Percentiles rank a stretch among this genome's conserved stretches.
These are phyloP conservation scores for Saccopteryx bilineata DNA, from an alignment of 2,113 vertebrate species.

Conservation along the genomic window DNA sequence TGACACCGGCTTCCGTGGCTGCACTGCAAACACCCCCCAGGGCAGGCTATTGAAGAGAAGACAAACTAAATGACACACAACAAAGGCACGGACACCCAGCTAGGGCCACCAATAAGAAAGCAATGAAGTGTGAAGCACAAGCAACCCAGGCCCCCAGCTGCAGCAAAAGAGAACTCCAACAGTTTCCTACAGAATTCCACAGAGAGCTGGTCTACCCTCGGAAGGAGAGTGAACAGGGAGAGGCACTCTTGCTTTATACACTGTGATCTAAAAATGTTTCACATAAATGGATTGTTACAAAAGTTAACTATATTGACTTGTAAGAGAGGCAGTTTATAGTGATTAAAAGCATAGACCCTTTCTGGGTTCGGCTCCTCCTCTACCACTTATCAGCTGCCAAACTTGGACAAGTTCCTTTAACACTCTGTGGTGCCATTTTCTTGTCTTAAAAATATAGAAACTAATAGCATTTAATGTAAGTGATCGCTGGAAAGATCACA, in stretches of 20 bases:
- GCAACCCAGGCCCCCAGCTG: too few relatives aligned
- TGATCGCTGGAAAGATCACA: neutral
- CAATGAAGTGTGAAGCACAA: neutral
- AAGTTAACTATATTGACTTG: neutral
- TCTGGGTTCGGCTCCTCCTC: neutral
- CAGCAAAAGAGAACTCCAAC: neutral
- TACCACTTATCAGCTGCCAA: neutral
- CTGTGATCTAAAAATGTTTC: neutral
- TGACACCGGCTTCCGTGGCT: constrained; percentile 86
- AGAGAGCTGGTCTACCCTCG: neutral
- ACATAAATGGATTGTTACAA: neutral
- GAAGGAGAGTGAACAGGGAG: neutral
- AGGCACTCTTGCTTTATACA: accelerated
- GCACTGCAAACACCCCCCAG: constrained; percentile 91
- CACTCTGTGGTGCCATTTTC: neutral
- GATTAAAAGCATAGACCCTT: neutral
- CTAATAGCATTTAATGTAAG: neutral
- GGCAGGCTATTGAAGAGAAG: constrained; percentile 89
- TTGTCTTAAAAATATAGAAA: neutral
- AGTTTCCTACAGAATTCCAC: neutral
- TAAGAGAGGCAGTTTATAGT: neutral
- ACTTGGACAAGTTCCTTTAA: neutral
- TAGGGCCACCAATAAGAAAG: neutral
- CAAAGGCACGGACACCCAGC: neutral
- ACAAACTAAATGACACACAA: neutral